These are phyloP conservation scores for Eilema griseolum DNA, from an alignment of 2,888 invertebrate species.

Conservation along the genomic window DNA sequence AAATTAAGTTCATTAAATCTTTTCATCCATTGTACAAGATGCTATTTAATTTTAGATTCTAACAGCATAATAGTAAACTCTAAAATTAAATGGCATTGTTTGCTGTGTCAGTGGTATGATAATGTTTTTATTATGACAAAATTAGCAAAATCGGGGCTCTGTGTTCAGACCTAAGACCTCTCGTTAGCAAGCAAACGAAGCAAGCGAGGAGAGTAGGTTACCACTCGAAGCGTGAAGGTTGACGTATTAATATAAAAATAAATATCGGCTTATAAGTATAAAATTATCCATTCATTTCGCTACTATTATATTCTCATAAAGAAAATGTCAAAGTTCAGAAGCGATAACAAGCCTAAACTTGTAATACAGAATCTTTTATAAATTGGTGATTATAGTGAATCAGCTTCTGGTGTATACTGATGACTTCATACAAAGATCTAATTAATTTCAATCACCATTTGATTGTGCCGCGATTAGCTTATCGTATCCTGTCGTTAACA, in stretches of 20 bases:
- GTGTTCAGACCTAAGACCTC: neutral
- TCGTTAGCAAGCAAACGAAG: neutral
- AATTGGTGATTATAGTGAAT: neutral
- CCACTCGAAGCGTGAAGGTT: neutral
- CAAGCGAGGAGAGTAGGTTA: neutral
- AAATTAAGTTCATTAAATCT: too few relatives aligned
- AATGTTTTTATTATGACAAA: too few relatives aligned
- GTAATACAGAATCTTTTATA: neutral
- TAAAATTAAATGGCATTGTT: too few relatives aligned
- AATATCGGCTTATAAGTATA: neutral
- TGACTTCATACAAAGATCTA: constrained; percentile 22
- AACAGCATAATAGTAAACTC: too few relatives aligned
- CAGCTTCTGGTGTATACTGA: constrained; percentile 19
- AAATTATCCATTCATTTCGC: neutral
- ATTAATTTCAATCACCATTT: constrained; percentile 38
- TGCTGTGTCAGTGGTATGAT: too few relatives aligned
- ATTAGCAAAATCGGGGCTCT: too few relatives aligned
- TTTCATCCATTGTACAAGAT: too few relatives aligned
- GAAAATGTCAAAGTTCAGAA: neutral
- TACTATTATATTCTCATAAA: neutral
- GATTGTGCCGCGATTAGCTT: constrained; percentile 34
- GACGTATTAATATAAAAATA: neutral
- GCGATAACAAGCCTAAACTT: neutral
- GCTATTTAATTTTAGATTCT: too few relatives aligned
- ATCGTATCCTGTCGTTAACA: constrained; percentile 43